phyloP scores from a whole-genome alignment of 2,113 vertebrate genomes.

The Eulemur macaco region DNA sequence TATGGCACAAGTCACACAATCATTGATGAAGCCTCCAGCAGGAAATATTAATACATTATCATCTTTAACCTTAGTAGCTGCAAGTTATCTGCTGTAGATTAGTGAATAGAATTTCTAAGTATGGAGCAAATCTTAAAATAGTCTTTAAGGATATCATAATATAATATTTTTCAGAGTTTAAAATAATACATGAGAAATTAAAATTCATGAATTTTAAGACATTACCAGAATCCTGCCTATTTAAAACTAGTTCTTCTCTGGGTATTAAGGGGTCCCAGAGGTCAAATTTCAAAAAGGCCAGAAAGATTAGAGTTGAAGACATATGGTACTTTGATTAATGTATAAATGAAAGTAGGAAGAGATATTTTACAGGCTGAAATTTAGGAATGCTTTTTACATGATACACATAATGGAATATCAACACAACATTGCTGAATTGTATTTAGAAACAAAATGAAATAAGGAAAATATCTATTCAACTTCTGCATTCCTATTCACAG shows the following conservation, averaged over 20 bases:
- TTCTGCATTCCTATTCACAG: neutral
- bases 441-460: neutral
- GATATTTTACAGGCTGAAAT: neutral
- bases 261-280: neutral
- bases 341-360: neutral
- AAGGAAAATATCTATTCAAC: neutral
- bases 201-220: neutral
- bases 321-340: neutral
- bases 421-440: neutral
- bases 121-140: neutral
- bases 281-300: neutral
- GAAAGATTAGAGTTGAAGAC: neutral
- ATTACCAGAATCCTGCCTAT: neutral
- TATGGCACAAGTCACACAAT: neutral
- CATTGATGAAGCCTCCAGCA: neutral
- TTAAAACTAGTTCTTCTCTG: neutral
- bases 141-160: neutral
- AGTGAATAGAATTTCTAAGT: neutral
- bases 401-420: neutral
- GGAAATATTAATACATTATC: neutral
- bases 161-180: neutral
- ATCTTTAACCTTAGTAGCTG: neutral
- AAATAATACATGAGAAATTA: neutral
- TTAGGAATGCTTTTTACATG: neutral
- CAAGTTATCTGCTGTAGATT: neutral